Evolutionary conservation across 1,140 invertebrate genomes (phyloP).

Genomic region (Ridgeia piscesae): DNA sequence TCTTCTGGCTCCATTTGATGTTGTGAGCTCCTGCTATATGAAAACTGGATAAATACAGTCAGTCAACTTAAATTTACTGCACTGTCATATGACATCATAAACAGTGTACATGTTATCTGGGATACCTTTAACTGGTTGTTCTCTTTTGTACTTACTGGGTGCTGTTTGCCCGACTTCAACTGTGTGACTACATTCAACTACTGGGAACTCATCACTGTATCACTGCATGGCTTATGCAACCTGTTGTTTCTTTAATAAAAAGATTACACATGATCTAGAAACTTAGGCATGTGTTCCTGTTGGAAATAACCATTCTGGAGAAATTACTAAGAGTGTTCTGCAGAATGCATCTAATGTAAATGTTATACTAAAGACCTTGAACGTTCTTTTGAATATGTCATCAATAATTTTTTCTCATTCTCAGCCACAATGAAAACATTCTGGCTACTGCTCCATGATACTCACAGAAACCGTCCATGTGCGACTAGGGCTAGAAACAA

Average conservation of each 20-base stretch:
- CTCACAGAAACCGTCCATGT: not conserved
- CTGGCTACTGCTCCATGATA: not conserved
- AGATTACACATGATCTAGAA: not conserved
- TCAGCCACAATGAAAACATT: not conserved
- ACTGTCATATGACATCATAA: not conserved
- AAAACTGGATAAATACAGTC: not conserved
- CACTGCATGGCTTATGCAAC: not conserved
- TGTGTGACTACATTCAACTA: not conserved
- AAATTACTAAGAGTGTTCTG: not conserved
- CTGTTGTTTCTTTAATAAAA: not conserved
- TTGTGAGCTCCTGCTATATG: not conserved
- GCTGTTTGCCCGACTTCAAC: not conserved
- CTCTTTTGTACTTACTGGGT: not conserved
- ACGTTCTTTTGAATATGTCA: not conserved
- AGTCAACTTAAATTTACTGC: not conserved
- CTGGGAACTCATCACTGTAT: not conserved
- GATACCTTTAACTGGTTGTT: not conserved
- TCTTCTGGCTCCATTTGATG: too few relatives aligned
- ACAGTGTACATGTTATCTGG: not conserved
- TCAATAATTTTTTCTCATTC: not conserved
- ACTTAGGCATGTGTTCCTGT: not conserved
- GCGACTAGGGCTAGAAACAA: not conserved
- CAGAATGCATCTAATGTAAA: too few relatives aligned
- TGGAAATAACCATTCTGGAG: not conserved
- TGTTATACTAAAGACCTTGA: not conserved